Percentiles rank a stretch among this genome's conserved stretches.
phyloP scores from a whole-genome alignment of 1,140 invertebrate species.

The Danaus melanippus region DNA sequence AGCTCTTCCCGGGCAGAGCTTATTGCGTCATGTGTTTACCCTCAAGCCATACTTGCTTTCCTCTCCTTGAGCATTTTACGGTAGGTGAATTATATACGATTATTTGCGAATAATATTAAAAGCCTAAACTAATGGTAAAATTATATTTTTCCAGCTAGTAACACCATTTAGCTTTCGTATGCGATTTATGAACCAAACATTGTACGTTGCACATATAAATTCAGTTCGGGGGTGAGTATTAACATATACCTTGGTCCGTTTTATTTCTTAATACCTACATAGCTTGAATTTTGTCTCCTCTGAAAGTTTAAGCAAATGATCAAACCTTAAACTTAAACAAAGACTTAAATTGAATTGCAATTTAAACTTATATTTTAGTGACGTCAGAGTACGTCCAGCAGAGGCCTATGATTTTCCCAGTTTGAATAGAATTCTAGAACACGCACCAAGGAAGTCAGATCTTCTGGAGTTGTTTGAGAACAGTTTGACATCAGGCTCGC shows the following conservation, averaged over 20 bases:
- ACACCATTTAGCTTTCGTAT: constrained; percentile 34
- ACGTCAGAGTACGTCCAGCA: constrained; percentile 39
- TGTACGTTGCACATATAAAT: constrained; percentile 56
- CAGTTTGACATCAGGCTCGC: constrained; percentile 21
- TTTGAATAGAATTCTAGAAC: constrained; percentile 40
- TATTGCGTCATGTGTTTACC: constrained; percentile 79
- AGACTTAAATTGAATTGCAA: background rate
- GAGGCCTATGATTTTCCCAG: constrained; percentile 39
- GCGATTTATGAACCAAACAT: constrained; percentile 46
- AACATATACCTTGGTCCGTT: background rate
- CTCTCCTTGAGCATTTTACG: constrained; percentile 76
- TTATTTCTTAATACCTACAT: no score
- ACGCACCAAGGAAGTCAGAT: constrained; percentile 30
- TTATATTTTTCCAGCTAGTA: constrained; percentile 40
- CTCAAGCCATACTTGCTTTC: constrained; percentile 73
- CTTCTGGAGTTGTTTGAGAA: constrained; percentile 39
- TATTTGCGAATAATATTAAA: background rate
- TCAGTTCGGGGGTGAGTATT: constrained; percentile 51
- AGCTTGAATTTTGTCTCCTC: no score
- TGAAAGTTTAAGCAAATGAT: no score
- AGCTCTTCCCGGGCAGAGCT: constrained; percentile 77
- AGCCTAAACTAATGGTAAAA: constrained; percentile 1
- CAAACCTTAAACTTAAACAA: no score
- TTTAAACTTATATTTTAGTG: constrained; percentile 22
- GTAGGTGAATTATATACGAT: constrained; percentile 4